Percentiles rank a stretch among this genome's conserved stretches.
Evolutionary conservation across 2,888 invertebrate genomes (phyloP).

Genomic region (Mechanitis mazaeus): DNA sequence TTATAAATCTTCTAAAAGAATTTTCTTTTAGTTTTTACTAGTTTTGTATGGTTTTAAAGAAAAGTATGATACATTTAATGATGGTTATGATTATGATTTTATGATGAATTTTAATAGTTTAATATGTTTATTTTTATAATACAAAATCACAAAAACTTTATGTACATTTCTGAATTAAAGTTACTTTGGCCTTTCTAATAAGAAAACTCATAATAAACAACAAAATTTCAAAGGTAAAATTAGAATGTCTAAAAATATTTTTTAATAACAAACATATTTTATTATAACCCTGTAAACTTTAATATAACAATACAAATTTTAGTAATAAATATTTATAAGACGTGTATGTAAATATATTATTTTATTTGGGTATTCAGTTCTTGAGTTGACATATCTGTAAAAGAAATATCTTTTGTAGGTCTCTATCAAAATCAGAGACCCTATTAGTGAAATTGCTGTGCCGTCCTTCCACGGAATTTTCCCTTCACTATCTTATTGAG

Average conservation of each 20-base stretch:
- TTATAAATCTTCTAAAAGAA: conserved; percentile 52
- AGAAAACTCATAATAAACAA: not conserved
- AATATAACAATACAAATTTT: not conserved
- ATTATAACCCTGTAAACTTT: not conserved
- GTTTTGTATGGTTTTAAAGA: conserved; percentile 37
- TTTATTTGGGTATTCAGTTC: conserved; percentile 11
- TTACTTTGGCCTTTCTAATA: no score
- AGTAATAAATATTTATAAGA: not conserved
- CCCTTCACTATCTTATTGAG: conserved; percentile 28
- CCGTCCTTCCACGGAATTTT: conserved; percentile 28
- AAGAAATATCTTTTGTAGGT: conserved; percentile 25
- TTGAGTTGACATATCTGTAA: conserved; percentile 27
- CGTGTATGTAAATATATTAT: conserved; percentile 6
- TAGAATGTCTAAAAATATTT: not conserved
- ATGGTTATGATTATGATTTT: no score
- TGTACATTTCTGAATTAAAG: no score
- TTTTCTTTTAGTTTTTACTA: conserved; percentile 10
- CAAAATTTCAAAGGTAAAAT: not conserved
- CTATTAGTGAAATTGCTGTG: conserved; percentile 35
- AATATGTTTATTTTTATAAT: no score
- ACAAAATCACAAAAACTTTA: no score
- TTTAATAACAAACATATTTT: not conserved
- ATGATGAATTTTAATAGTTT: no score
- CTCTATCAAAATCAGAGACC: conserved; percentile 31
- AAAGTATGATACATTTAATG: no score